These are phyloP conservation scores for Xiphophorus hellerii DNA, from an alignment of 2,113 vertebrate genomes.

Conservation along the genomic window DNA sequence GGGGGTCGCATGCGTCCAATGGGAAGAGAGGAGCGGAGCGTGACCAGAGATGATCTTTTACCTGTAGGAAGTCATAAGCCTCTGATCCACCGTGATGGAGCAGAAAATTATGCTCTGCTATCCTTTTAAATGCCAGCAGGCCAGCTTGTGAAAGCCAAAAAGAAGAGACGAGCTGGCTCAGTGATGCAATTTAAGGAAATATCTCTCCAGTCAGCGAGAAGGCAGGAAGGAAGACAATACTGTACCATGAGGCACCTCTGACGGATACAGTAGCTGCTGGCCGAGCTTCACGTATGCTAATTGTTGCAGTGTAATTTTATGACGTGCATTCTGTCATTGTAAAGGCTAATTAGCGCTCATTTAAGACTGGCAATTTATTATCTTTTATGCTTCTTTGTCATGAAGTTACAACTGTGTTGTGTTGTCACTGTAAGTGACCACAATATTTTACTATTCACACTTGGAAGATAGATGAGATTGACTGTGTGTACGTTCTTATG, in stretches of 20 bases:
- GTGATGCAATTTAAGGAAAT: conserved; percentile 58
- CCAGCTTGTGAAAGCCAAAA: not conserved
- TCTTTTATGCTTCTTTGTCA: not conserved
- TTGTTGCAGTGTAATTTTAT: conserved; percentile 37
- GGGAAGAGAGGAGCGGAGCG: not conserved
- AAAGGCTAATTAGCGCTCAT: conserved; percentile 7
- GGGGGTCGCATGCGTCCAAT: not conserved
- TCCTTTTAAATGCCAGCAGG: conserved; percentile 30
- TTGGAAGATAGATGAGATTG: conserved; percentile 19
- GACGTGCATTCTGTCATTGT: conserved; percentile 23
- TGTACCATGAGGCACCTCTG: not conserved
- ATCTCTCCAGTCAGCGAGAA: conserved; percentile 31
- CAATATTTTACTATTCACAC: conserved; percentile 14
- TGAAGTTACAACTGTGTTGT: conserved; percentile 2
- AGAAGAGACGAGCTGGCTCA: conserved; percentile 7
- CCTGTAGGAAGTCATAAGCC: conserved; percentile 1
- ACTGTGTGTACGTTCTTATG: not conserved
- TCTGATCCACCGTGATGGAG: not conserved
- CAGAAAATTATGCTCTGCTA: conserved; percentile 12
- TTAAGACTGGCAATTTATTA: conserved; percentile 21
- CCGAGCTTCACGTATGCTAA: conserved; percentile 35
- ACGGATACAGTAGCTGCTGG: not conserved
- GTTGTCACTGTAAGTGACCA: not conserved
- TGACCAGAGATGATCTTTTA: conserved; percentile 12
- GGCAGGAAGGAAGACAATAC: not conserved